Evolutionary conservation across 2,888 invertebrate genomes (phyloP).

Genomic region (Chrysopilus asiliformis): DNA sequence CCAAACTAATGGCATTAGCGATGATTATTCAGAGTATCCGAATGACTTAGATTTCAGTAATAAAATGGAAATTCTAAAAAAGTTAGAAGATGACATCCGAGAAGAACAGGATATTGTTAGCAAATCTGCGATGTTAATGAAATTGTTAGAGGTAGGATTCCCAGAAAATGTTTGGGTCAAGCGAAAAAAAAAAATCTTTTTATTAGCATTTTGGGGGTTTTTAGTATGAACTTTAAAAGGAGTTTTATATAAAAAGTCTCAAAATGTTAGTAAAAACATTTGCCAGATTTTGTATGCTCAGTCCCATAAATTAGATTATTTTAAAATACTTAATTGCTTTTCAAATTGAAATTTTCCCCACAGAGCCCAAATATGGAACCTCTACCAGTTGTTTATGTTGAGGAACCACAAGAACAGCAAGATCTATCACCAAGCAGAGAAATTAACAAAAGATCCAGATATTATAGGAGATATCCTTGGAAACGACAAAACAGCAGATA

Average conservation of each 20-base stretch:
- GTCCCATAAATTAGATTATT: too few relatives aligned
- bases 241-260: not conserved
- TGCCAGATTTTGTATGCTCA: too few relatives aligned
- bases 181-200: not conserved
- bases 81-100: constrained; percentile 29
- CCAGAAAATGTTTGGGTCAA: constrained; percentile 1
- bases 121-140: constrained; percentile 33
- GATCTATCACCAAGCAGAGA: constrained; percentile 14
- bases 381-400: constrained; percentile 32
- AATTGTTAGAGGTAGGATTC: constrained; percentile 33
- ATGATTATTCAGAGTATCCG: constrained; percentile 1
- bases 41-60: constrained; percentile 5
- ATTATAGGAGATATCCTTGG: constrained; percentile 49
- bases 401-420: constrained; percentile 16
- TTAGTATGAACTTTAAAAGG: too few relatives aligned
- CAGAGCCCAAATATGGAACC: constrained; percentile 32
- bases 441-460: constrained; percentile 40
- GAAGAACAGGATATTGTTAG: constrained; percentile 33
- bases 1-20: not conserved
- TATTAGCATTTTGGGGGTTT: too few relatives aligned
- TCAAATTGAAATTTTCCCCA: not conserved
- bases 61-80: constrained; percentile 21
- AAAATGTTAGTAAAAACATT: too few relatives aligned
- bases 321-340: too few relatives aligned
- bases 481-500: constrained; percentile 43